Evolutionary conservation across 1,140 invertebrate genomes (phyloP).

Genomic region (Holcopasites calliopsidis): DNA sequence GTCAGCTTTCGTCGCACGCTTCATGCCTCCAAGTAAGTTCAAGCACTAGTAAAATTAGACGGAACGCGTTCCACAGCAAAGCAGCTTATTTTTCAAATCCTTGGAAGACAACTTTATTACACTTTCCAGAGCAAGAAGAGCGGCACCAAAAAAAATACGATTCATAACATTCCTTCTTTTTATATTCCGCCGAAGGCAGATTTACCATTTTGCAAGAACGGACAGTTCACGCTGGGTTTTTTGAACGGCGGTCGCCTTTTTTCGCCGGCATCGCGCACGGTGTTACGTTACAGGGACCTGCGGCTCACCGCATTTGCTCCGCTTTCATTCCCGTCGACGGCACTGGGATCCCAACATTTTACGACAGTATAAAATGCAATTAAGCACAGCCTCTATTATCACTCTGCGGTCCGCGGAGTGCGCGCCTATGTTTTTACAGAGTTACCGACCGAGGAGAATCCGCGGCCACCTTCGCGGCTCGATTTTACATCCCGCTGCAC

Average conservation of each 20-base stretch:
- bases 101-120: neutral
- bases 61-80: too few species aligned
- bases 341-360: slow-evolving; percentile 17
- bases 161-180: neutral
- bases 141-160: neutral
- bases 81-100: neutral
- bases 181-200: neutral
- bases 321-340: slow-evolving; percentile 15
- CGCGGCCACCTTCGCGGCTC: slow-evolving; percentile 27
- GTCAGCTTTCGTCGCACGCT: too few species aligned
- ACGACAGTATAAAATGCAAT: slow-evolving; percentile 40
- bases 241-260: slow-evolving; percentile 3
- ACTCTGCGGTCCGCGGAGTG: neutral
- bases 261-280: neutral
- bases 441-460: slow-evolving; percentile 48
- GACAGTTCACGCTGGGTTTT: neutral
- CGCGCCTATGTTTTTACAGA: slow-evolving; percentile 5
- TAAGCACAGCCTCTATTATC: slow-evolving; percentile 39
- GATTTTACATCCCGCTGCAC: slow-evolving; percentile 31
- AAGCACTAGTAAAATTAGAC: too few species aligned
- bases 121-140: neutral
- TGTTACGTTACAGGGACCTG: slow-evolving; percentile 26
- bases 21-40: too few species aligned
- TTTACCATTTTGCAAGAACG: neutral
- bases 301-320: slow-evolving; percentile 40